A percentile compares a stretch with the other conserved stretches of the same genome.
Evolutionary conservation across 1,140 invertebrate species (phyloP).

Genomic region (Drosophila albomicans): DNA sequence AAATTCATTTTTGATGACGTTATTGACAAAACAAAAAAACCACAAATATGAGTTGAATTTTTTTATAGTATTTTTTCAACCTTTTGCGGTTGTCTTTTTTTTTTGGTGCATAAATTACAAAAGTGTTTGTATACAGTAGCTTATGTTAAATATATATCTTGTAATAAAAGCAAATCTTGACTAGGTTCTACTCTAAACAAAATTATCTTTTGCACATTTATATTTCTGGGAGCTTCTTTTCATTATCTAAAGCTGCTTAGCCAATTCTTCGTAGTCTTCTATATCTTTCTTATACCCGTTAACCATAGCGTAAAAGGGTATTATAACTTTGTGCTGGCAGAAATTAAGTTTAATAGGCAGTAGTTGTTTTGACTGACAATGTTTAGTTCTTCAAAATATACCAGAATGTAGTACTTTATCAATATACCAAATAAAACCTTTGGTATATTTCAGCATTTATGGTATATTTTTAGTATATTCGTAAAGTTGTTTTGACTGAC

Average conservation of each 20-base stretch:
- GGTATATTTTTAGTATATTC: no score
- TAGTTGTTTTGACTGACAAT: no score
- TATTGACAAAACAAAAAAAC: slow-evolving; percentile 20
- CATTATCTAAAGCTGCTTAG: slow-evolving; percentile 36
- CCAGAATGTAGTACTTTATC: no score
- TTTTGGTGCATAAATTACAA: slow-evolving; percentile 48
- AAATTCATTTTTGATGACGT: slow-evolving; percentile 72
- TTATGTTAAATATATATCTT: not conserved
- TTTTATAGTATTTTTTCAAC: slow-evolving; percentile 19
- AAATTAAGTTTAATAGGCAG: no score
- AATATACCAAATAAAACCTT: no score
- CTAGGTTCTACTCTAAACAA: not conserved
- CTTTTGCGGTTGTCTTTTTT: slow-evolving; percentile 33
- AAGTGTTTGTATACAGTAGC: not conserved
- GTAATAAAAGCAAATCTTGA: slow-evolving; percentile 10
- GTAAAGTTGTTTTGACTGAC: no score
- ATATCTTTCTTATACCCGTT: not conserved
- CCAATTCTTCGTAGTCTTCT: slow-evolving; percentile 2
- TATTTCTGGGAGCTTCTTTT: not conserved
- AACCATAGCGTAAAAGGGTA: no score
- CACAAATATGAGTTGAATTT: slow-evolving; percentile 23
- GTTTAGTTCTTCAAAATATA: no score
- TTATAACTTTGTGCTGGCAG: no score
- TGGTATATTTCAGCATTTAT: no score
- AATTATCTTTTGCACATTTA: slow-evolving; percentile 21